Percentiles rank a stretch among this genome's conserved stretches.
phyloP scores from a whole-genome alignment of 2,113 vertebrate species.

The Heptranchias perlo region DNA sequence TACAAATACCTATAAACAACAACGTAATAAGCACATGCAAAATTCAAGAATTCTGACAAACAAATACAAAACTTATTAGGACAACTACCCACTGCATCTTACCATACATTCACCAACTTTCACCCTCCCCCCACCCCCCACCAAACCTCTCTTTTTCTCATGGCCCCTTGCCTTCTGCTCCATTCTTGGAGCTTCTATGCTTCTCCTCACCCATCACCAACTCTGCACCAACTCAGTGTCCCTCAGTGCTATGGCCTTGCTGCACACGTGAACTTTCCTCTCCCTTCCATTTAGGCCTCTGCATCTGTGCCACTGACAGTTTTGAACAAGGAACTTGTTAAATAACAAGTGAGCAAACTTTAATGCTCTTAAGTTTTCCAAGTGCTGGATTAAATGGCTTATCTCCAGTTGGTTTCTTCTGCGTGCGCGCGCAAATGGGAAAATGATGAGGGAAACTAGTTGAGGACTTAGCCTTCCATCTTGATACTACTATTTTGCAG shows the following conservation, averaged over 20 bases:
- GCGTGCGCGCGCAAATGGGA: background rate
- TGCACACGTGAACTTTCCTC: background rate
- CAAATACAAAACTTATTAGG: background rate
- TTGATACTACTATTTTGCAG: background rate
- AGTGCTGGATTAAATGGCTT: background rate
- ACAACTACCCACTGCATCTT: background rate
- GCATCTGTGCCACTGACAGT: background rate
- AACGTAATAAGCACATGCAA: background rate
- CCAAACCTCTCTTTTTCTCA: background rate
- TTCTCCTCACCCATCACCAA: background rate
- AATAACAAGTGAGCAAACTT: background rate
- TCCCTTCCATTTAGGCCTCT: background rate
- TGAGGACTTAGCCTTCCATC: background rate
- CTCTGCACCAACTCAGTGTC: background rate
- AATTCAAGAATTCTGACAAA: background rate
- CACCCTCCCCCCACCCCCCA: too few species aligned
- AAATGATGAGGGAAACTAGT: too few species aligned
- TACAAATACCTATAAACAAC: background rate
- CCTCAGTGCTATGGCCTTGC: background rate
- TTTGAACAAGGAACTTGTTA: background rate
- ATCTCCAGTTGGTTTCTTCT: background rate
- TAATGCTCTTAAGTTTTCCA: background rate
- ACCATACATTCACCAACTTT: background rate
- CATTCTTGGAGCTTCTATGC: background rate
- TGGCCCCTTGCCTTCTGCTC: background rate